Conservation (phyloP, 2,888 invertebrate species). For the Apodemia duryi region DNA sequence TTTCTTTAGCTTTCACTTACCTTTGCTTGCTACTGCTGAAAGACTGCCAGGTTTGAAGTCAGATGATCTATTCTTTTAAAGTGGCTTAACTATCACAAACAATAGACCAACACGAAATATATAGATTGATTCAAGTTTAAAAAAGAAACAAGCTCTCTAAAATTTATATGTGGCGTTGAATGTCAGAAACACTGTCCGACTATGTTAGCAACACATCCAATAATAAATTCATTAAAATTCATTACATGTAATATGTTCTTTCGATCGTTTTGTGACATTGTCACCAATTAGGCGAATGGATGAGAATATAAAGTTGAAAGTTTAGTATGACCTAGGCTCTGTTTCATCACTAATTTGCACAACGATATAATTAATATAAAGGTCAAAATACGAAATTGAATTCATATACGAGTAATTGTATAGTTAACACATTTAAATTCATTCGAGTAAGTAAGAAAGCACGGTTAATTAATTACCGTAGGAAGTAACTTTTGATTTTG, state of each 20-base stretch:
- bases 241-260: neutral
- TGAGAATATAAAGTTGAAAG: conserved; percentile 7
- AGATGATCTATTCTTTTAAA: too few relatives aligned
- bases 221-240: neutral
- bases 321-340: neutral
- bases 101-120: too few relatives aligned
- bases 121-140: too few relatives aligned
- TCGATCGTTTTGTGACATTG: conserved; percentile 12
- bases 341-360: conserved; percentile 9
- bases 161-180: too few relatives aligned
- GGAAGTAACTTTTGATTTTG: too few relatives aligned
- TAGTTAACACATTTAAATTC: neutral
- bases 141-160: too few relatives aligned
- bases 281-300: conserved; percentile 5
- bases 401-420: neutral
- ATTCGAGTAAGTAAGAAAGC: too few relatives aligned
- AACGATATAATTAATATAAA: neutral
- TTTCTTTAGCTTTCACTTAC: too few relatives aligned
- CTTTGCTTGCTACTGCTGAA: too few relatives aligned
- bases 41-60: too few relatives aligned
- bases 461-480: too few relatives aligned
- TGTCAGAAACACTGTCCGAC: neutral
- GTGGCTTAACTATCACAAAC: too few relatives aligned
- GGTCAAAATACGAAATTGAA: neutral
- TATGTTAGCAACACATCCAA: neutral